Evolutionary conservation across 2,888 invertebrate species (phyloP).

Genomic region (Dicyrtoma fusca): DNA sequence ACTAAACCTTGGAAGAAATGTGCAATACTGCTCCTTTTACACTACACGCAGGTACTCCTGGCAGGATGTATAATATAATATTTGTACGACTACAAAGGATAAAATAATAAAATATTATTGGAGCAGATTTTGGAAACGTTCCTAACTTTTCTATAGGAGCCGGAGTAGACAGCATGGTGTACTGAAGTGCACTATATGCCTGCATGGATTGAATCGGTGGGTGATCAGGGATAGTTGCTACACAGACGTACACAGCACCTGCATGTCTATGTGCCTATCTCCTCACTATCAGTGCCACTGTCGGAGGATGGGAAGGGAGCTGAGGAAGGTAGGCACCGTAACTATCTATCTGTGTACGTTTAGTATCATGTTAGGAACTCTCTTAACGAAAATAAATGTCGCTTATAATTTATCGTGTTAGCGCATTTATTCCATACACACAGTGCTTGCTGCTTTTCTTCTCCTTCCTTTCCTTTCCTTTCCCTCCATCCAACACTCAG

Average conservation of each 20-base stretch:
- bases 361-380: constrained; percentile 36
- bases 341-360: constrained; percentile 11
- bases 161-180: constrained; percentile 1
- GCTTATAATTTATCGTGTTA: constrained; percentile 41
- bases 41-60: too few relatives aligned
- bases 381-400: constrained; percentile 45
- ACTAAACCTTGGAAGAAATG: too few relatives aligned
- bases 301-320: too few relatives aligned
- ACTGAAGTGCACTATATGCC: not conserved
- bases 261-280: too few relatives aligned
- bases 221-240: not conserved
- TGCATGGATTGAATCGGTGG: constrained; percentile 10
- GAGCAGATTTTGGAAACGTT: not conserved
- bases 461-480: constrained; percentile 2
- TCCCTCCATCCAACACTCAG: constrained; percentile 5
- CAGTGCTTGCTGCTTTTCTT: constrained; percentile 5
- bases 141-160: not conserved
- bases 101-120: constrained; percentile 19
- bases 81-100: not conserved
- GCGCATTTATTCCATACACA: constrained; percentile 38
- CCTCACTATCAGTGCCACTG: too few relatives aligned
- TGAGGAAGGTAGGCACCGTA: too few relatives aligned
- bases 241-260: too few relatives aligned
- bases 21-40: too few relatives aligned
- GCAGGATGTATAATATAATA: too few relatives aligned